These are phyloP conservation scores for Ichneumon xanthorius DNA, from an alignment of 2,888 invertebrate species.

Conservation along the genomic window DNA sequence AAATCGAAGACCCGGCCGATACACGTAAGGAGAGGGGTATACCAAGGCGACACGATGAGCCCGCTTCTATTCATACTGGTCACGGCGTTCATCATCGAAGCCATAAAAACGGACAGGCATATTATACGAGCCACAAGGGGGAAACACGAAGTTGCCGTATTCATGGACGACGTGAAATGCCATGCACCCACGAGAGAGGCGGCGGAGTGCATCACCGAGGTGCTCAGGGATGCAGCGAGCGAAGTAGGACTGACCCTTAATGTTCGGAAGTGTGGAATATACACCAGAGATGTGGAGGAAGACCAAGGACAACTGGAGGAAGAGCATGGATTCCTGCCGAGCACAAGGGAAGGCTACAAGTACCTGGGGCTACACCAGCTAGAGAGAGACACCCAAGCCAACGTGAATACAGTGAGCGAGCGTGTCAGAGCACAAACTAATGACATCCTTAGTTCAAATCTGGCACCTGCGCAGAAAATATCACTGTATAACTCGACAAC, in stretches of 20 bases:
- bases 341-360: conserved; percentile 26
- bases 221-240: conserved; percentile 16
- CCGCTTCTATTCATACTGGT: conserved; percentile 58
- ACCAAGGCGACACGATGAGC: conserved; percentile 61
- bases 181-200: conserved; percentile 39
- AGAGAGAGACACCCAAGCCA: conserved; percentile 13
- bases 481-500: conserved; percentile 7
- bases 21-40: conserved; percentile 41
- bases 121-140: conserved; percentile 15
- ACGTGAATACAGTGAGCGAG: not conserved
- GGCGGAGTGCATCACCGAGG: not conserved
- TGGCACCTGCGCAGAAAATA: conserved; percentile 56
- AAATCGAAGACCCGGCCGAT: not conserved
- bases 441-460: conserved; percentile 36
- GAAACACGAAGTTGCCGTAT: conserved; percentile 42
- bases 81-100: conserved; percentile 29
- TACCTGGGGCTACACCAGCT: conserved; percentile 23
- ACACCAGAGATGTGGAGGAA: not conserved
- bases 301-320: not conserved
- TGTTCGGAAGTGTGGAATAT: conserved; percentile 29
- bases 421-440: not conserved
- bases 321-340: not conserved
- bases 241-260: conserved; percentile 29
- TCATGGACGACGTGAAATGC: conserved; percentile 65
- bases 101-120: not conserved